These are phyloP conservation scores for Entelurus aequoreus DNA, from an alignment of 2,113 vertebrate species.

Conservation along the genomic window DNA sequence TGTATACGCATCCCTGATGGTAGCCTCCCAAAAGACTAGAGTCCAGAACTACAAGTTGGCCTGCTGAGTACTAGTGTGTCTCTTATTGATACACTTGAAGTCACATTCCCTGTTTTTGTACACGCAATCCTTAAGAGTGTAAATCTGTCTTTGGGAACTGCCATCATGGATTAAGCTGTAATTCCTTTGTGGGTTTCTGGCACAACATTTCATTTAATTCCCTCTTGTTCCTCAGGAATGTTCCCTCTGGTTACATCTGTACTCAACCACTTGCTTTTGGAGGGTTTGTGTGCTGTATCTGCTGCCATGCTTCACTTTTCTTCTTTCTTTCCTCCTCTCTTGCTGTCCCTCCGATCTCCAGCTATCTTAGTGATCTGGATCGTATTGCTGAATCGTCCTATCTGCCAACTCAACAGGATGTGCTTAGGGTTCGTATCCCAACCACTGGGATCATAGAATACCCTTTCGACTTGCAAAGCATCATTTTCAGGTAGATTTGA, in stretches of 20 bases:
- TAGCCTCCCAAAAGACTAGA: slow-evolving; percentile 42
- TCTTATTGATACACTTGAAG: slow-evolving; percentile 4
- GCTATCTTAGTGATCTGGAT: slow-evolving; percentile 95
- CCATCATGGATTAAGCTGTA: slow-evolving; percentile 43
- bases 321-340: slow-evolving; percentile 38
- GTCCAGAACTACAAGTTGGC: slow-evolving; percentile 2
- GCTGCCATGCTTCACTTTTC: slow-evolving; percentile 64
- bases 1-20: slow-evolving; percentile 44
- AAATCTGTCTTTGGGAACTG: slow-evolving; percentile 40
- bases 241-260: slow-evolving; percentile 40
- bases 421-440: slow-evolving; percentile 94
- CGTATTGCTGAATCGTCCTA: slow-evolving; percentile 89
- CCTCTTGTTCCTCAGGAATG: slow-evolving; percentile 36
- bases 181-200: slow-evolving; percentile 27
- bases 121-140: not conserved
- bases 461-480: slow-evolving; percentile 98
- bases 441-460: slow-evolving; percentile 98
- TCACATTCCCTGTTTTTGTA: slow-evolving; percentile 2
- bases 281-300: slow-evolving; percentile 45
- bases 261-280: slow-evolving; percentile 46
- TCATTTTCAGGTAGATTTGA: slow-evolving; percentile 93
- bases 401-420: slow-evolving; percentile 97
- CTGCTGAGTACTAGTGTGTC: not conserved
- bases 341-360: slow-evolving; percentile 64
- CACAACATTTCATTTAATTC: slow-evolving; percentile 18